Base-by-base conservation (phyloP, 2,113 vertebrate genomes). In the Labeo rohita region DNA sequence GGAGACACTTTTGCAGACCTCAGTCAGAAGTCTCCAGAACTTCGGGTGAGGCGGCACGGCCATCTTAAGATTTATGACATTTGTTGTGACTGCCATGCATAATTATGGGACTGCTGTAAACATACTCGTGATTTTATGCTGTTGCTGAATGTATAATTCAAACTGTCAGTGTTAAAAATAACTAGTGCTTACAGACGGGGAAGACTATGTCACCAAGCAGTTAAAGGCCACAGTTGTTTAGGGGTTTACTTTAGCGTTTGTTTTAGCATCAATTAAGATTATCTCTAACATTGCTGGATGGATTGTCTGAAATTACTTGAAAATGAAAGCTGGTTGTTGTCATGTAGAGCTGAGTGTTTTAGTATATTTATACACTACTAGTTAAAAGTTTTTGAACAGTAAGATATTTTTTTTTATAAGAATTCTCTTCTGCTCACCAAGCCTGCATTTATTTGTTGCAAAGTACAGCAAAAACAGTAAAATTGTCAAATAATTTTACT, bases 21-120 rank as follows among this genome's bases (percentile, higher is more conserved):
- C 93, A 99, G 98, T 94, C 98, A 98, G 95, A 99, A 99, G 89
- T 99, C 98, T 10, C 98, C 98, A 0, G 98, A 99, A 91, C 96
- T 99, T 43, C 95, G 98, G 96, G 98, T 98, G 65, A 87, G 84
- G 8, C 36, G 3, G 13, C 3, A 11, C 13, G 4, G 39, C 4
- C 13, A 47, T 34, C 2, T 59, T 56, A 1, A 47, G 9, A 68
- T 49, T 13, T 36, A 43, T 36, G 7, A 66, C 12, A 10, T 43
- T 77, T 34, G 80, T 18, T 80, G 52, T 56, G 9, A 9, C 2
- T 79, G 21, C n/a, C 43, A 1, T 80, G 56, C 21, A 65, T 47
- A 80, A 65, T 65, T 65, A 47, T 47, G 56, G 78, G 39, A 65
- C 16, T 65, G 79, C 8, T 80, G 8, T 65, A 65, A 65, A 49